A percentile compares a stretch with the other conserved stretches of the same genome.
Evolutionary conservation across 2,888 invertebrate genomes (phyloP).

Genomic region (Lamproptera curius): DNA sequence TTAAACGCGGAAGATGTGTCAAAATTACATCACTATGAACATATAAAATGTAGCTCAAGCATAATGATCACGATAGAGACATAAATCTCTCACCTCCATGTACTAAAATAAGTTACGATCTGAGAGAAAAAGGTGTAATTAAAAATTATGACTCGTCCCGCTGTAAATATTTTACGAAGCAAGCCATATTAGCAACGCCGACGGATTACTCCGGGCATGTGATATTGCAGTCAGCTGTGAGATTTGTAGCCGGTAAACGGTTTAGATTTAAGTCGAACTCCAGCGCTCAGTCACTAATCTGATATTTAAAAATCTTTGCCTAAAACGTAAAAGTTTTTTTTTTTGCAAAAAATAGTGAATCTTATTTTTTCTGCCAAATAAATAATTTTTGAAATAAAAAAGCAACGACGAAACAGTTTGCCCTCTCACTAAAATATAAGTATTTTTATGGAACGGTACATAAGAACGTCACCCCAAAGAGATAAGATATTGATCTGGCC

Average conservation of each 20-base stretch:
- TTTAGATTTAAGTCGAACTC: background rate
- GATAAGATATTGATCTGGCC: conserved; percentile 58
- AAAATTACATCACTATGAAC: background rate
- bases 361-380: too few species aligned
- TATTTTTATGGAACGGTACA: too few species aligned
- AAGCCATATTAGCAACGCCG: conserved; percentile 16
- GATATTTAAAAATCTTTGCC: too few species aligned
- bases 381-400: too few species aligned
- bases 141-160: conserved; percentile 19
- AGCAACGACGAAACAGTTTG: too few species aligned
- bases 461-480: conserved; percentile 27
- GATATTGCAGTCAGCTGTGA: background rate
- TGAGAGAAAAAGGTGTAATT: conserved; percentile 13
- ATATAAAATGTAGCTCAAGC: conserved; percentile 7
- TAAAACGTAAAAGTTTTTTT: too few species aligned
- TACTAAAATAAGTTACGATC: conserved; percentile 14
- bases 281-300: too few species aligned
- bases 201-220: conserved; percentile 8
- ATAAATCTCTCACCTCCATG: conserved; percentile 16
- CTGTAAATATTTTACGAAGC: conserved; percentile 18
- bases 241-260: conserved; percentile 2
- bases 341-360: too few species aligned
- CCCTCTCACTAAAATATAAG: too few species aligned
- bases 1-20: background rate
- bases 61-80: background rate